Conservation (phyloP, 2,113 vertebrate genomes). For the Aramus guarauna region DNA sequence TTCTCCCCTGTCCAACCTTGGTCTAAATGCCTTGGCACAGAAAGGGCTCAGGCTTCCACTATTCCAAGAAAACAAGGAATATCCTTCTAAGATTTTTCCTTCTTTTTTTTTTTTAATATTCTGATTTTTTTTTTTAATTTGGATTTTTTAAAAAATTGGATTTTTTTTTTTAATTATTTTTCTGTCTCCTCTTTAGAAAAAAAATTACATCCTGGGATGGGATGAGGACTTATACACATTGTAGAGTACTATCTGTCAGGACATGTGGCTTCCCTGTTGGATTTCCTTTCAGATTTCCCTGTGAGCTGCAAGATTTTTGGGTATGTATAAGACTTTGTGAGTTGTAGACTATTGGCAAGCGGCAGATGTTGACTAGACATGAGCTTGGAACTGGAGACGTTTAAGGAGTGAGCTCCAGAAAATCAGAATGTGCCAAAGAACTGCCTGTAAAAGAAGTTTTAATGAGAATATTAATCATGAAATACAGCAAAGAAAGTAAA, state of each 20-base stretch:
- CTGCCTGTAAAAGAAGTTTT: neutral
- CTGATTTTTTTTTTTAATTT: neutral
- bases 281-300: neutral
- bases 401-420: conserved; percentile 39
- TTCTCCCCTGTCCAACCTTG: neutral
- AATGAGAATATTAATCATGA: neutral
- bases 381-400: neutral
- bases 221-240: neutral
- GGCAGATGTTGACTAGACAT: conserved; percentile 25
- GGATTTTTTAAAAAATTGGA: neutral
- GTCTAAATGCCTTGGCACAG: neutral
- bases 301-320: neutral
- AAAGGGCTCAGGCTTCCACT: neutral
- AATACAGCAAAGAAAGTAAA: neutral
- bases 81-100: neutral
- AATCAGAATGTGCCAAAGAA: neutral
- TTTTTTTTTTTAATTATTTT: neutral
- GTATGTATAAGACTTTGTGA: neutral
- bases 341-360: neutral
- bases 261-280: neutral
- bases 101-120: neutral
- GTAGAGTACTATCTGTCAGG: neutral
- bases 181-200: neutral
- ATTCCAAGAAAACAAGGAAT: neutral
- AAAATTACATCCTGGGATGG: neutral